Evolutionary conservation across 2,113 vertebrate genomes (phyloP), one percentile per base, ranked within the genome.

Genomic region (Ctenodactylus gundi): DNA sequence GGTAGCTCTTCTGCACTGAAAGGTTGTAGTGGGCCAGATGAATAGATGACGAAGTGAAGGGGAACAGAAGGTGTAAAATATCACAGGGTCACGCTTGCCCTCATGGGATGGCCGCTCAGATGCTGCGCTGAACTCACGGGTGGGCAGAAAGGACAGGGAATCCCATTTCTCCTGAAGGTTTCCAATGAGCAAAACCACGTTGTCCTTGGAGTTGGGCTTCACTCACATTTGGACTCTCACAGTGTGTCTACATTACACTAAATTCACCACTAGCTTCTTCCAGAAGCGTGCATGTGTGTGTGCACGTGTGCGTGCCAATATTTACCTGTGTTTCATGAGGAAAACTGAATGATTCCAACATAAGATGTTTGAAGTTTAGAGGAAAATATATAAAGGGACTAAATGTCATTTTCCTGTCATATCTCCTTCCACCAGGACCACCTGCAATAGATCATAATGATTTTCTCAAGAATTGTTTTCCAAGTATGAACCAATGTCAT

Each of bases 31-130:
- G 21, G 6, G 23, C 2, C 41, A 73, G 20, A n/a, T 76, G n/a
- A 81, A 2, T 18, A 49, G 18, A 64, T 49, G 12, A 58, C 20
- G 25, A 83, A 41, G 12, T 17, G 1, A 17, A 75, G 17, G 4
- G 18, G 10, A 20, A 53, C 0, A 0, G 25, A 18, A 0, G 20
- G 8, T 27, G 14, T n/a, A 1, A 80, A 18, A 14, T 4, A 41
- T 75, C 1, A 14, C 8, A 4, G 1, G 0, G 13, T 13, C 14
- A 4, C 18, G 13, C n/a, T n/a, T 9, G 4, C 12, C 10, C 2
- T 36, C 3, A 27, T 18, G 29, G 27, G 34, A 31, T 21, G 6
- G 31, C 25, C 57, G n/a, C 51, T 13, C 67, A 39, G 15, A 34
- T 46, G 31, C 60, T 53, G 36, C 64, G 76, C 27, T 4, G 65